phyloP scores from a whole-genome alignment of 1,140 invertebrate species.

The Ectropis grisescens region DNA sequence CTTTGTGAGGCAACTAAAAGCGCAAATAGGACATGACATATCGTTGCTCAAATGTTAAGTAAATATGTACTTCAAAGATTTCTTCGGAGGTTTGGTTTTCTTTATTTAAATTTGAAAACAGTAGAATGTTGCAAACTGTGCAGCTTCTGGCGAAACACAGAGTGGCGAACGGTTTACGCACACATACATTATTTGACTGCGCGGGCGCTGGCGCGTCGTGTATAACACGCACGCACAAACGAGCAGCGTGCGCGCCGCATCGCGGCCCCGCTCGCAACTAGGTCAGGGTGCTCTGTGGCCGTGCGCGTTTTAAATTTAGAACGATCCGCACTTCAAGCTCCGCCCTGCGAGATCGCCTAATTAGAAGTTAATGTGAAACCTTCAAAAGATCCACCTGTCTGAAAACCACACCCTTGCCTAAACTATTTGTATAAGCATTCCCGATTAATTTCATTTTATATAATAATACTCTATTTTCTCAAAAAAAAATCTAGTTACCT shows the following conservation, averaged over 20 bases:
- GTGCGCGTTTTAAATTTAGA: constrained; percentile 68
- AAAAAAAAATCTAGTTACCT: too few relatives aligned
- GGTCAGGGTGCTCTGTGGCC: constrained; percentile 65
- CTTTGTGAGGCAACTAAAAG: too few relatives aligned
- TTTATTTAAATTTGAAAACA: constrained; percentile 15
- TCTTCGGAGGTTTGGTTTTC: too few relatives aligned
- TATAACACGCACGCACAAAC: constrained; percentile 45
- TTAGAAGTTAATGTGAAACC: constrained; percentile 34
- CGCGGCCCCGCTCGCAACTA: constrained; percentile 64
- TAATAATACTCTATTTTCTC: too few relatives aligned
- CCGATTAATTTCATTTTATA: too few relatives aligned
- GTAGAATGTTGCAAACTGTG: constrained; percentile 59
- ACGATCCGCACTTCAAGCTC: constrained; percentile 61
- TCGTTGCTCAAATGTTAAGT: too few relatives aligned
- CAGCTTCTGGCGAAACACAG: constrained; percentile 63
- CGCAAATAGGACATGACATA: too few relatives aligned
- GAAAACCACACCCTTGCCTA: constrained; percentile 10
- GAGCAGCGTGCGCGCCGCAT: constrained; percentile 59
- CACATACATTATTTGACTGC: too few relatives aligned
- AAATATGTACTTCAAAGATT: too few relatives aligned
- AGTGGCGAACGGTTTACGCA: constrained; percentile 51
- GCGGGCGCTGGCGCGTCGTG: constrained; percentile 24
- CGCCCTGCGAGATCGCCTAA: constrained; percentile 50
- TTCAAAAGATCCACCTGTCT: constrained; percentile 23
- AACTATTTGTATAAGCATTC: too few relatives aligned